Conservation (phyloP, 2,888 invertebrate species). For the Caradrina kadenii region DNA sequence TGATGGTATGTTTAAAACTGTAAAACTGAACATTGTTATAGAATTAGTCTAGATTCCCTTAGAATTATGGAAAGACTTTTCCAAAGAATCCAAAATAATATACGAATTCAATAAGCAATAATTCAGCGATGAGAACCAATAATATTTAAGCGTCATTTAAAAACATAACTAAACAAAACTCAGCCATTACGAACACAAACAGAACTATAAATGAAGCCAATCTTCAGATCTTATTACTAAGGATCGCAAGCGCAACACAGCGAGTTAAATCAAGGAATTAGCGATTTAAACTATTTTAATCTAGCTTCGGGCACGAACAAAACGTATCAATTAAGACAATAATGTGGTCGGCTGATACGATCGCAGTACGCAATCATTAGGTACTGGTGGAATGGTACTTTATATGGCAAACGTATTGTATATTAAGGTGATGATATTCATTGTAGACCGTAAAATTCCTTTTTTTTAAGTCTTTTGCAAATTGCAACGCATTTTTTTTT, state of each 20-base stretch:
- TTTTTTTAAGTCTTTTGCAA: no score
- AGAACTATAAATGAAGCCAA: slow-evolving; percentile 64
- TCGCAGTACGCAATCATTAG: slow-evolving; percentile 46
- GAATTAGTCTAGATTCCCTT: no score
- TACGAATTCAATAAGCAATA: not conserved
- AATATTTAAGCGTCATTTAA: slow-evolving; percentile 37
- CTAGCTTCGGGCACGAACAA: slow-evolving; percentile 61
- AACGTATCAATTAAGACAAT: slow-evolving; percentile 86
- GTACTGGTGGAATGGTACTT: slow-evolving; percentile 52
- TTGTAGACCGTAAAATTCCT: no score
- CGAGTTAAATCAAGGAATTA: slow-evolving; percentile 65
- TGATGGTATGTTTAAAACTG: no score
- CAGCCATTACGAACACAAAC: slow-evolving; percentile 24
- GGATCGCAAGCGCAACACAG: slow-evolving; percentile 42
- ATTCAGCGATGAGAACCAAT: slow-evolving; percentile 1
- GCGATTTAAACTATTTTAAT: slow-evolving; percentile 67
- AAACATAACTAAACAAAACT: slow-evolving; percentile 27
- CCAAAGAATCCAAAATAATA: no score
- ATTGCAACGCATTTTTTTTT: not conserved
- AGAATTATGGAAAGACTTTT: no score
- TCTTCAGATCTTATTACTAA: slow-evolving; percentile 61
- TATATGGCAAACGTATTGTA: slow-evolving; percentile 26
- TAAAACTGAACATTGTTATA: no score
- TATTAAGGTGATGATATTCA: no score
- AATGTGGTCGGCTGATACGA: slow-evolving; percentile 70